A percentile compares a stretch with the other conserved stretches of the same genome.
Conservation (phyloP, 2,797 vertebrate genomes). For the Rhyacichthys aspro region DNA sequence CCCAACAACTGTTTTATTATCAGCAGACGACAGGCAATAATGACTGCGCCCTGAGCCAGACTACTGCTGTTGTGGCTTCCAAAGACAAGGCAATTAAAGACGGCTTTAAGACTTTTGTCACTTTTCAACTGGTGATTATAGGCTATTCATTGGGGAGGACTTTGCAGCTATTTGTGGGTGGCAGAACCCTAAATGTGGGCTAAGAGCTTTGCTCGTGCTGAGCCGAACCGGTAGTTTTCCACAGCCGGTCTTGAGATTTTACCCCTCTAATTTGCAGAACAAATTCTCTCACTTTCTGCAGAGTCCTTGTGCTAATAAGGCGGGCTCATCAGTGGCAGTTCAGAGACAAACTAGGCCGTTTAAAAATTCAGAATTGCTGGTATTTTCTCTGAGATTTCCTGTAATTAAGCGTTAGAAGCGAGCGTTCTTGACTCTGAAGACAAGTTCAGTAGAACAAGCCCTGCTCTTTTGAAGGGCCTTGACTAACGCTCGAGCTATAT, state of each 20-base stretch:
- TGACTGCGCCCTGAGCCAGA: constrained; percentile 61
- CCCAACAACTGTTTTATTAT: constrained; percentile 69
- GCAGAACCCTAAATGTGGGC: constrained; percentile 52
- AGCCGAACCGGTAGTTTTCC: constrained; percentile 39
- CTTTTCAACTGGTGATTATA: constrained; percentile 76
- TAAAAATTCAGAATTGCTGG: constrained; percentile 57
- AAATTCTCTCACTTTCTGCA: constrained; percentile 60
- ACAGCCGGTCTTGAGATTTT: constrained; percentile 24
- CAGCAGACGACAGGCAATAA: constrained; percentile 68
- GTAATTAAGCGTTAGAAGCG: constrained; percentile 70
- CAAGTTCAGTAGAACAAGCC: constrained; percentile 57
- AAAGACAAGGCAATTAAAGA: constrained; percentile 75
- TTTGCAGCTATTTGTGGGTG: constrained; percentile 65
- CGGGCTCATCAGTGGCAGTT: constrained; percentile 61
- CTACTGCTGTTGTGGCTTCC: constrained; percentile 59
- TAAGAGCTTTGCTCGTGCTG: constrained; percentile 48
- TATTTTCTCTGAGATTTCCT: constrained; percentile 69
- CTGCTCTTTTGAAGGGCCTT: constrained; percentile 59
- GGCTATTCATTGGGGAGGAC: constrained; percentile 62
- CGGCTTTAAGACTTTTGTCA: constrained; percentile 77
- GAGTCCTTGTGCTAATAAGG: constrained; percentile 60
- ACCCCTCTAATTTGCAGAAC: constrained; percentile 55
- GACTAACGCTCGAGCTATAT: constrained; percentile 58
- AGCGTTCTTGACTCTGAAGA: constrained; percentile 71
- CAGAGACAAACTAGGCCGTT: constrained; percentile 63